Conservation (phyloP, 2,888 invertebrate species). For the Labia minor region DNA sequence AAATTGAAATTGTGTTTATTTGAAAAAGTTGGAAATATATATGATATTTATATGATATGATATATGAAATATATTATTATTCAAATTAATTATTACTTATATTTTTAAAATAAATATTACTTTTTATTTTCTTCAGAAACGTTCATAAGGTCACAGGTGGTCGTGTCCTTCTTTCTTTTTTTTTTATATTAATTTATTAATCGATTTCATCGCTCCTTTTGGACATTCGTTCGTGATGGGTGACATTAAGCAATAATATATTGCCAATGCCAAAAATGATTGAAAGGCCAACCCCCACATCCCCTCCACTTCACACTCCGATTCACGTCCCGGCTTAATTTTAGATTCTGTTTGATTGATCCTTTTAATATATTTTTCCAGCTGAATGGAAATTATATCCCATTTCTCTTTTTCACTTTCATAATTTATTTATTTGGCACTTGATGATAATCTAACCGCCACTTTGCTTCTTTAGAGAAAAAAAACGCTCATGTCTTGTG, state of each 20-base stretch:
- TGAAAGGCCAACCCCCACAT: background rate
- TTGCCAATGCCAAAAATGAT: constrained; percentile 7
- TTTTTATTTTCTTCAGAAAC: no score
- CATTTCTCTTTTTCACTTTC: constrained; percentile 3
- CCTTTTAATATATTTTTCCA: constrained; percentile 13
- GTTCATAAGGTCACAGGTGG: no score
- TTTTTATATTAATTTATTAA: background rate
- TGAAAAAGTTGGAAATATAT: no score
- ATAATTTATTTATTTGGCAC: constrained; percentile 1
- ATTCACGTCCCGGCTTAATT: background rate
- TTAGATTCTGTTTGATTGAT: constrained; percentile 1
- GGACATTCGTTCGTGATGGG: background rate
- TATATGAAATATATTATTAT: no score
- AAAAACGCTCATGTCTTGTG: no score
- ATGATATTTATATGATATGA: no score
- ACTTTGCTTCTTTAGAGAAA: no score
- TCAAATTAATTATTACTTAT: no score
- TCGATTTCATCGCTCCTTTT: background rate
- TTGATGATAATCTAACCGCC: no score
- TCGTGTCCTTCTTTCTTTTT: no score
- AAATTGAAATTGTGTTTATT: no score
- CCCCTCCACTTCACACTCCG: background rate
- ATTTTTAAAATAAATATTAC: no score
- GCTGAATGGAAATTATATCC: constrained; percentile 4
- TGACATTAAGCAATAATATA: constrained; percentile 5